Conservation (phyloP, 2,113 vertebrate species). For the Platycercus adscitus region DNA sequence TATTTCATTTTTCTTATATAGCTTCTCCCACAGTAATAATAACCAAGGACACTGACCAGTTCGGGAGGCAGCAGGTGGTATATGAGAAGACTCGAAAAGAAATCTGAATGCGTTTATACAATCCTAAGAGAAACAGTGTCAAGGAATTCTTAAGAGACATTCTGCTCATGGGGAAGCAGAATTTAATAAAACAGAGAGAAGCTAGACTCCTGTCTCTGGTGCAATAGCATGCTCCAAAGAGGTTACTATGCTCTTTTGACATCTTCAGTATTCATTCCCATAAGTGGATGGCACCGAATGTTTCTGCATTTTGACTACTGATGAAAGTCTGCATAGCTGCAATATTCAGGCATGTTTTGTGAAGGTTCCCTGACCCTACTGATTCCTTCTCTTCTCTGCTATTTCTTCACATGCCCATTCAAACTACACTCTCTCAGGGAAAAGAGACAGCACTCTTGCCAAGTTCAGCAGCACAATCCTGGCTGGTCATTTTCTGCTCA, state of each 20-base stretch:
- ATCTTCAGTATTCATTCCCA: not conserved
- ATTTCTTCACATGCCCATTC: not conserved
- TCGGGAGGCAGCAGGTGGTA: slow-evolving; percentile 41
- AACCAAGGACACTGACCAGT: not conserved
- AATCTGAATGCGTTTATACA: not conserved
- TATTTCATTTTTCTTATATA: not conserved
- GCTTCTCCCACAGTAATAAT: not conserved
- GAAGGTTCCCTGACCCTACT: not conserved
- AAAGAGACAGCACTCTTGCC: not conserved
- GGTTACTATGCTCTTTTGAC: not conserved
- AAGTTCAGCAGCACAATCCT: not conserved
- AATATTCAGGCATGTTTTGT: not conserved
- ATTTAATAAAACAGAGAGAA: slow-evolving; percentile 45
- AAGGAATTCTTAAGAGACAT: not conserved
- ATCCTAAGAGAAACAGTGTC: not conserved
- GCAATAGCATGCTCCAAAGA: not conserved
- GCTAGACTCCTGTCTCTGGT: not conserved
- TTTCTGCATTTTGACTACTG: not conserved
- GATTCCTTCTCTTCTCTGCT: not conserved
- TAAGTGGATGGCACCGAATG: not conserved
- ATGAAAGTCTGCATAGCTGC: not conserved
- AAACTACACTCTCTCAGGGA: not conserved
- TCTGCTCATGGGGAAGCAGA: not conserved
- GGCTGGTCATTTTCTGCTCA: not conserved
- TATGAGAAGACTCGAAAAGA: slow-evolving; percentile 41